Base-by-base conservation (phyloP, 2,113 vertebrate species). In the Indicator indicator region DNA sequence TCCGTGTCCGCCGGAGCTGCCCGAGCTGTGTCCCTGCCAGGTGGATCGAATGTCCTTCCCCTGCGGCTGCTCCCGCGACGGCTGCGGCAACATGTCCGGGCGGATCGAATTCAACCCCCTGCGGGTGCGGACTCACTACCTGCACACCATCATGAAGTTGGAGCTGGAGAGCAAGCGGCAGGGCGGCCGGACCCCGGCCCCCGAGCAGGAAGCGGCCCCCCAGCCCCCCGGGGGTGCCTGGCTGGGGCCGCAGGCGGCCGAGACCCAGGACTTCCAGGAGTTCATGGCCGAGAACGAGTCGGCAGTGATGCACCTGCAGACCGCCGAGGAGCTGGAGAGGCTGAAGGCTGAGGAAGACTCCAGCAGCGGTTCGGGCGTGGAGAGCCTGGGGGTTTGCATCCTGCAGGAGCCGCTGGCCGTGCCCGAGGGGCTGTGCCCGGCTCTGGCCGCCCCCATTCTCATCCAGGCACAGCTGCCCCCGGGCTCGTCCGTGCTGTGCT, bases 141-240 rank as follows among this genome's bases (percentile, higher is more conserved):
- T 99, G 82, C 99, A 99, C 98, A 99, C 99, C 94, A 97, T 99
- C 97, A 99, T 99, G 99, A 99, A 99, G 97, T 98, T 99, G 96
- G 99, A 99, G 97, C 97, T 99, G 94, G 98, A 99, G 97, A 98
- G 97, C 97, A 98, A 98, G 81, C 97, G 97, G 18, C 94, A 98
- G 91, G 97, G 97, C 77, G 96, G 76, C 81, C 91, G 40, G 42
- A 90, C 85, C 4, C 77, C 81, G 68, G 79, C 46, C 67, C 89
- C 42, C 9, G 98, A 86, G 54, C 97, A 97, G 56, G 97, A 95
- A 14, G 58, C 75, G 50, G 97, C 33, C 86, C 81, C 84, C 90
- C 55, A 9, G 12, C 81, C 77, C 83, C 92, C 92, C 40, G 81
- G 97, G 86, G 88, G 17, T 91, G 97, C 92, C 83, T 97, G 96